These are phyloP conservation scores for Engraulis encrasicolus DNA, from an alignment of 2,113 vertebrate species.

Conservation along the genomic window DNA sequence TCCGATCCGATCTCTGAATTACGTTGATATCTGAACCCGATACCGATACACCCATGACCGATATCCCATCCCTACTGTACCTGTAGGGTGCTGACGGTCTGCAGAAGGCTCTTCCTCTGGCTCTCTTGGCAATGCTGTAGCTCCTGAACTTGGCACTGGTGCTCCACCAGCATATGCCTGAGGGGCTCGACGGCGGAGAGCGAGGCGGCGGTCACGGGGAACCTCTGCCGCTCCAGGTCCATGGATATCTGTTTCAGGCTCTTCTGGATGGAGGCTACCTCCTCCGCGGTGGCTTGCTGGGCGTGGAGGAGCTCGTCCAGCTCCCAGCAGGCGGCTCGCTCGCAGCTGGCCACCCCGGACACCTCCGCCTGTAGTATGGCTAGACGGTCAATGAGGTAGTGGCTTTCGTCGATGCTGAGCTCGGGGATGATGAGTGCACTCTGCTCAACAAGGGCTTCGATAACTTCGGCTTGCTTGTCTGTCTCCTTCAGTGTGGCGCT, in stretches of 20 bases:
- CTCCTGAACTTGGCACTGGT: slow-evolving; percentile 68
- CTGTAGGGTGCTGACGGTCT: slow-evolving; percentile 67
- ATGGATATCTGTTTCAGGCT: slow-evolving; percentile 67
- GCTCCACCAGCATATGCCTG: slow-evolving; percentile 65
- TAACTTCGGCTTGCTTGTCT: slow-evolving; percentile 62
- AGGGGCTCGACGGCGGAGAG: slow-evolving; percentile 37
- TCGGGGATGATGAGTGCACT: slow-evolving; percentile 59
- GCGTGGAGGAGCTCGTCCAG: slow-evolving; percentile 75
- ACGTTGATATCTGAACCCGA: too few relatives aligned
- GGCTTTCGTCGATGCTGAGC: slow-evolving; percentile 81
- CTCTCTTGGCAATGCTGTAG: slow-evolving; percentile 62
- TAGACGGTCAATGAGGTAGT: slow-evolving; percentile 81
- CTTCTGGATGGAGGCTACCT: slow-evolving; percentile 66
- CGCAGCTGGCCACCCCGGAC: slow-evolving; percentile 71
- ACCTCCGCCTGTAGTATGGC: slow-evolving; percentile 77
- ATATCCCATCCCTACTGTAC: too few relatives aligned
- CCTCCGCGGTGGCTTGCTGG: slow-evolving; percentile 71
- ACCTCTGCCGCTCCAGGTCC: slow-evolving; percentile 55
- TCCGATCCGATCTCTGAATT: too few relatives aligned
- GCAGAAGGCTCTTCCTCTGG: slow-evolving; percentile 60
- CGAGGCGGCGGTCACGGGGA: slow-evolving; percentile 62
- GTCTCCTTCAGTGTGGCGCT: slow-evolving; percentile 70
- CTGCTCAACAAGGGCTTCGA: slow-evolving; percentile 69
- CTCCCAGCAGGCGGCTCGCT: slow-evolving; percentile 72
- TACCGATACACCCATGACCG: too few relatives aligned